Base-by-base conservation (phyloP, 2,113 vertebrate genomes). In the Malurus cyaneus region DNA sequence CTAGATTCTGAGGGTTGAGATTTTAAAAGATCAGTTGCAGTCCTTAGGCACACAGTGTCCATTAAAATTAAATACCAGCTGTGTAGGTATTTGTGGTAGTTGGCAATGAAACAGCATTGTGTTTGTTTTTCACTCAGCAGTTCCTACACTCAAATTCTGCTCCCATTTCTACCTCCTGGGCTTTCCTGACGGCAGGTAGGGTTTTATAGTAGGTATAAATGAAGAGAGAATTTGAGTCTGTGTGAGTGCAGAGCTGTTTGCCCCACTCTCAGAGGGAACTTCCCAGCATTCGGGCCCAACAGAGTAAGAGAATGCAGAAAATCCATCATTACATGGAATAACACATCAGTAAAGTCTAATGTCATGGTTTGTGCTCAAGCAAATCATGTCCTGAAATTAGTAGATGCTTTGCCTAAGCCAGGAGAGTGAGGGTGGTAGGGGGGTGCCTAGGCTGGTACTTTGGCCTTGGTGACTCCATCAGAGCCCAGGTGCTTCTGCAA, bases 141-240 rank as follows among this genome's bases (percentile, higher is more conserved):
- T 88, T 42, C 47, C 53, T 90, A 39, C 57, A 85, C 60, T 91
- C 83, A 92, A 94, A 95, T 95, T 95, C 80, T 93, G 46, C 39
- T 88, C 34, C 46, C 80, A 52, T 94, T 96, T 94, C 72, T 92
- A 94, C 60, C 56, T 85, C 16, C 21, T 71, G 15, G 67, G 36
- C 42, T 74, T 32, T 94, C 41, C 64, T 74, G 41, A 36, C 8
- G 8, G 34, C 81, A 69, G 88, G n/a, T 57, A 31, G 65, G 29
- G 39, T 34, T 95, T 88, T 54, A 14, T 36, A 36, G 62, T 54
- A 26, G 72, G 73, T 94, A 66, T 73, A 96, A 94, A 89, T 87
- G 60, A 92, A 70, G 60, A 52, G 23, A 86, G 65, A 71, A 92
- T 94, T 96, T 93, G 88, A 90, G 69, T 28, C n/a, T 86, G 47